Evolutionary conservation across 2,888 invertebrate species (phyloP).

Genomic region (Onchidella celtica): DNA sequence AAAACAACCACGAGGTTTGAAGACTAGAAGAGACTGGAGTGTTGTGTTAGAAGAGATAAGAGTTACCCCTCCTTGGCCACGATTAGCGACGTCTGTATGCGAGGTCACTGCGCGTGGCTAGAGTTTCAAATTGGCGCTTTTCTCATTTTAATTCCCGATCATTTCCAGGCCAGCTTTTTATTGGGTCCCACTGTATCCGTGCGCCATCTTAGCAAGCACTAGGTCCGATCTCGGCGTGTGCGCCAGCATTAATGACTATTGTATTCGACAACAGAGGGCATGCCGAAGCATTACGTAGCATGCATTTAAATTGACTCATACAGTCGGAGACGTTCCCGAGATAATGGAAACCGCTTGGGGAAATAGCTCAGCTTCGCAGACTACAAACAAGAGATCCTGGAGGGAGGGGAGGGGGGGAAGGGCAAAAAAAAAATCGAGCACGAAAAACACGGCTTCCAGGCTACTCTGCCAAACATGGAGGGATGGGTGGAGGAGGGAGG

Average conservation of each 20-base stretch:
- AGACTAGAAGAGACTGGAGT: too few species aligned
- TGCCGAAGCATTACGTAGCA: conserved; percentile 26
- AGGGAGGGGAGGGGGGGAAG: not conserved
- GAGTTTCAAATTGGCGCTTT: conserved; percentile 38
- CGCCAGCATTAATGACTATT: conserved; percentile 24
- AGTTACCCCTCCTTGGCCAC: too few species aligned
- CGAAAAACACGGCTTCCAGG: too few species aligned
- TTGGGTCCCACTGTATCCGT: conserved; percentile 28
- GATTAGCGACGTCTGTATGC: conserved; percentile 33
- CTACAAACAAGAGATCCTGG: conserved; percentile 8
- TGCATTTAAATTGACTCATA: conserved; percentile 16
- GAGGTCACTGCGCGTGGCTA: conserved; percentile 24
- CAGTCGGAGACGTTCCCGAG: not conserved
- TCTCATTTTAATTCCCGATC: conserved; percentile 40
- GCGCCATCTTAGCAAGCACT: conserved; percentile 45
- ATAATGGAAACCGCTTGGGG: not conserved
- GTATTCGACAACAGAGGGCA: conserved; percentile 22
- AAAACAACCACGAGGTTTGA: too few species aligned
- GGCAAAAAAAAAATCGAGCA: too few species aligned
- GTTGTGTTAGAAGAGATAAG: too few species aligned
- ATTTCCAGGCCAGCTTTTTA: conserved; percentile 36
- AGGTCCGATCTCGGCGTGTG: conserved; percentile 12
- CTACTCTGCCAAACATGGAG: too few species aligned
- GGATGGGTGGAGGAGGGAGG: too few species aligned
- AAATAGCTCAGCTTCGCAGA: conserved; percentile 1